Base-by-base conservation (phyloP, 2,888 invertebrate species). In the Bombylius major region DNA sequence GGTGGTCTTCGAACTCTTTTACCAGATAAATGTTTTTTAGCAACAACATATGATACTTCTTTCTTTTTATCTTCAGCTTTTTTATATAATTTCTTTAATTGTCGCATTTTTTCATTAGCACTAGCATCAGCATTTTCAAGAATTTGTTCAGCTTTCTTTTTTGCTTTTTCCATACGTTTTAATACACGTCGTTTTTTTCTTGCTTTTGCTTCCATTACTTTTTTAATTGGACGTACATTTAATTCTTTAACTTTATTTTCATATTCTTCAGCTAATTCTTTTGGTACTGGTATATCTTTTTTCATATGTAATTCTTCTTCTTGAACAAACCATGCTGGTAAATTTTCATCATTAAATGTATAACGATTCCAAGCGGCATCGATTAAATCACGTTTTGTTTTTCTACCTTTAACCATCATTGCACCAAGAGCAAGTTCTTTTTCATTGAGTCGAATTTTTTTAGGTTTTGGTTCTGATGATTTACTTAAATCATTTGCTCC, bases 201-300 rank as follows among this genome's bases (percentile, higher is more conserved):
- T 0, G 95, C 94, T 76, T 95, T 98, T 0, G 99, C 99, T 77
- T 99, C 96, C 63, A 95, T 83, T 0, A 99, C 90, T 76, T 99
- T 99, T 77, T 98, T 99, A 60, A 98, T 95, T 13, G 99, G 95
- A 59, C 95, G 80, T 0, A 88, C 89, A 74, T 99, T 93, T 46
- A 99, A 83, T 62, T 94, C 96, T 70, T 86, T 80, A 13, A 88
- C 75, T 64, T 83, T 81, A 62, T 87, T 87, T 64, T 86, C 84
- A 71, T 97, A 97, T 66, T 94, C 89, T 47, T 88, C 83, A 0
- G 90, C 83, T 55, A 90, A 77, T 72, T 87, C 87, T 75, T 88
- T 86, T 6, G 94, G 89, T 42, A 98, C 89, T 5, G 91, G 89
- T 11, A 86, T 76, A 57, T 84, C 84, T 69, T 86, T 87, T 62